phyloP scores from a whole-genome alignment of 2,113 vertebrate genomes.

The Centropristis striata region DNA sequence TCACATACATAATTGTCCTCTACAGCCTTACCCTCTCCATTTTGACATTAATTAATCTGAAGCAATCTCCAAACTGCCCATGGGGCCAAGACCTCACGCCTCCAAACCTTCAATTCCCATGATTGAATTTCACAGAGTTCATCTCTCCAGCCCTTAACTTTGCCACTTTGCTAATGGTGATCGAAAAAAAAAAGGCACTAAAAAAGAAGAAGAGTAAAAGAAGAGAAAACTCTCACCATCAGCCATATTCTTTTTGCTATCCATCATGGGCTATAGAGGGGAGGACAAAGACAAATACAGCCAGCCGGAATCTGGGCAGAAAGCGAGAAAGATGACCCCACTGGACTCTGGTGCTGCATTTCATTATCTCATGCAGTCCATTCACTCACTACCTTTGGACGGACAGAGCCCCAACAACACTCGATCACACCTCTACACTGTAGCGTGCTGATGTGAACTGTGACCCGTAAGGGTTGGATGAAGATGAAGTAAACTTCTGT shows the following conservation, averaged over 20 bases:
- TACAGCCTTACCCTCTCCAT: constrained; percentile 52
- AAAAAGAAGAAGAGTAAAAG: constrained; percentile 38
- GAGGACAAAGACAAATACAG: constrained; percentile 83
- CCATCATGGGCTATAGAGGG: constrained; percentile 76
- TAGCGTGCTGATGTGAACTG: constrained; percentile 10
- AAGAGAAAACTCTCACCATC: constrained; percentile 62
- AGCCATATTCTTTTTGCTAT: constrained; percentile 77
- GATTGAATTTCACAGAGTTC: constrained; percentile 77
- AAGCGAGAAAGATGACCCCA: constrained; percentile 73
- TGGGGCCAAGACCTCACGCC: constrained; percentile 67
- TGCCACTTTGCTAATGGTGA: constrained; percentile 65
- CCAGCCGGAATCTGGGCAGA: constrained; percentile 61
- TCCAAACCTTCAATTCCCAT: constrained; percentile 69
- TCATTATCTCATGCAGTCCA: constrained; percentile 74
- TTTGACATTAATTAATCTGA: constrained; percentile 80
- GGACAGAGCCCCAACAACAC: constrained; percentile 42
- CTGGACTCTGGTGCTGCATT: constrained; percentile 68
- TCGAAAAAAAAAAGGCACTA: constrained; percentile 42
- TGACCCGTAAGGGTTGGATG: not conserved
- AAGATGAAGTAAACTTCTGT: constrained; percentile 45
- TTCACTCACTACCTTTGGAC: constrained; percentile 64
- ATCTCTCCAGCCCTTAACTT: constrained; percentile 69
- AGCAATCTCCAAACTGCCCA: constrained; percentile 71
- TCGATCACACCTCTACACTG: constrained; percentile 54
- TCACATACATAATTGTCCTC: constrained; percentile 72